Base-by-base conservation (phyloP, 2,797 vertebrate species). In the Iguana delicatissima region DNA sequence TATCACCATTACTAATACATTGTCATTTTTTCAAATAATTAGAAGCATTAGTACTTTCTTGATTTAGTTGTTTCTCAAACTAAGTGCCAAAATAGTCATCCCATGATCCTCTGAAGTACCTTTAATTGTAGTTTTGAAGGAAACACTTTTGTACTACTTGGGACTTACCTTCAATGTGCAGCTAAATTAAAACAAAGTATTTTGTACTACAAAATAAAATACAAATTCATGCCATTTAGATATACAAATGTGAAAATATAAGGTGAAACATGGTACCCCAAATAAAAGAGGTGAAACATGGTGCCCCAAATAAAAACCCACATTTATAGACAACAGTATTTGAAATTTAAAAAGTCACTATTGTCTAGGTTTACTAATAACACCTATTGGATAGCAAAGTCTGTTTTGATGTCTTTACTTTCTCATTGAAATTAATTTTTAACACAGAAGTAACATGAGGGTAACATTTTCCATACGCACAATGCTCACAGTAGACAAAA, bases 11-110 rank as follows among this genome's bases (percentile, higher is more conserved):
- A 73, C 81, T 95, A 96, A 95, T 95, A 96, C 73, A 59, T 94
- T 96, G 96, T 95, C 93, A 96, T 97, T 38, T 97, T 95, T 88
- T 96, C 90, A 97, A 97, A 96, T 95, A 97, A 97, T 95, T 95
- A 96, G 94, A 93, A 97, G 96, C 92, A 96, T 96, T 89, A 96
- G 84, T 93, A 62, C 50, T 24, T 73, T 52, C 55, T 55, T n/a
- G 18, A 98, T 98, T 98, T 97, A 98, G 95, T 93, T 94, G 95
- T 93, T 96, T 88, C 13, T 96, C 96, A 97, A 97, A 97, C 89
- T 87, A 96, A 97, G 91, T 93, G 89, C 88, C 85, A 96, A 96
- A 96, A 92, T 95, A 97, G 96, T 97, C 76, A 95, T 95, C 90
- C 96, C 96, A 97, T 97, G 97, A 97, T 94, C 91, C 90, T 96